phyloP scores from a whole-genome alignment of 2,797 vertebrate genomes.

The Pseudopleuronectes americanus region DNA sequence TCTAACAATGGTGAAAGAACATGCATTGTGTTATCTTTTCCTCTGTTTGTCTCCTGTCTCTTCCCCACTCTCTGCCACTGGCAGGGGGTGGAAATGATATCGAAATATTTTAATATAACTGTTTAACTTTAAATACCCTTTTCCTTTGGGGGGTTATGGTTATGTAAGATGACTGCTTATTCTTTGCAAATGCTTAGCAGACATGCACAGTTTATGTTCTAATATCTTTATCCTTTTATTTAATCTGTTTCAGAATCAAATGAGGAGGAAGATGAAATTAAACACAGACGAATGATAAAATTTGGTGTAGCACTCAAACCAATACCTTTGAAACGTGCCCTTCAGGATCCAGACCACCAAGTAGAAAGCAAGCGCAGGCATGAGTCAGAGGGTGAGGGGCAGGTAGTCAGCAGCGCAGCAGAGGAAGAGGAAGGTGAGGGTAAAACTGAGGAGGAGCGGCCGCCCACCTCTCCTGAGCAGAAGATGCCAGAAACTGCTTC shows the following conservation, averaged over 20 bases:
- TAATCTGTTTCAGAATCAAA: conserved; percentile 38
- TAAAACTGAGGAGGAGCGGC: background rate
- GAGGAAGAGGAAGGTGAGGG: background rate
- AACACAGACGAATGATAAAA: too few relatives aligned
- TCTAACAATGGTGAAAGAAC: background rate
- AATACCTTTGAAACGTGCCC: background rate
- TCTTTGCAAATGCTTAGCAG: background rate
- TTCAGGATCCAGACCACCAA: background rate
- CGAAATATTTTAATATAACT: too few relatives aligned
- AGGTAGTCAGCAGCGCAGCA: background rate
- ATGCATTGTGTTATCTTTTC: background rate
- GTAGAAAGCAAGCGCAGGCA: background rate
- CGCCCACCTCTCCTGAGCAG: background rate
- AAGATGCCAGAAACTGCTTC: background rate
- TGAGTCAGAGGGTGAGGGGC: background rate
- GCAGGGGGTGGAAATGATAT: too few relatives aligned
- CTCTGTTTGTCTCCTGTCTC: too few relatives aligned
- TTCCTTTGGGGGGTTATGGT: background rate
- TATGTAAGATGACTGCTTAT: too few relatives aligned
- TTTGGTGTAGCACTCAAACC: background rate
- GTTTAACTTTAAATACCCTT: background rate
- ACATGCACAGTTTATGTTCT: background rate
- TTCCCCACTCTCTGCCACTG: too few relatives aligned
- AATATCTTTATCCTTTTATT: background rate
- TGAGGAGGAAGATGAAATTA: background rate